phyloP scores from a whole-genome alignment of 53 echinoderm and acorn worm genomes.

The Stichopus horrens region DNA sequence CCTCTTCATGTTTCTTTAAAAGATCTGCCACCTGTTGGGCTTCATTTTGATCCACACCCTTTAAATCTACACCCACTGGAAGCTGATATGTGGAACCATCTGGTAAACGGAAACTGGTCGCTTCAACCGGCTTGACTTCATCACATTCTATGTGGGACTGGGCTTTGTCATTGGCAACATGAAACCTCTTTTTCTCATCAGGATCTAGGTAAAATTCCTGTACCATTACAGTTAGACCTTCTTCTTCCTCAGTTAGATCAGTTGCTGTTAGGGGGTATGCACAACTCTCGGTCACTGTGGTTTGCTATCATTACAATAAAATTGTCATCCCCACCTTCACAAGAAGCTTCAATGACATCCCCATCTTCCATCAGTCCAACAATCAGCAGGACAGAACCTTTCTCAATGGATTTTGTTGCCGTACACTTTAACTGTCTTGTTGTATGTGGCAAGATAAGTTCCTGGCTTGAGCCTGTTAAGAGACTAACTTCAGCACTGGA shows the following conservation, averaged over 20 bases:
- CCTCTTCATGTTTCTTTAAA: too few relatives aligned
- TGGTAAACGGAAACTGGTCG: constrained; percentile 46
- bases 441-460: background rate
- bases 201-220: background rate
- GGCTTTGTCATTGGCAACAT: background rate
- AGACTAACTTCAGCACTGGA: background rate
- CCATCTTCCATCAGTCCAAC: background rate
- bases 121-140: constrained; percentile 24
- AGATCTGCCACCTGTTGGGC: too few relatives aligned
- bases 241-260: background rate
- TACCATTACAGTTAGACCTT: background rate
- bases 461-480: background rate
- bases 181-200: background rate
- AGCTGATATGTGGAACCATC: too few relatives aligned
- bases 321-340: background rate
- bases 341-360: background rate
- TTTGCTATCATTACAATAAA: background rate
- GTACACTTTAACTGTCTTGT: background rate
- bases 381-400: background rate
- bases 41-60: too few relatives aligned
- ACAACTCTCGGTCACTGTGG: background rate
- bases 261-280: background rate
- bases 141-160: constrained; percentile 39
- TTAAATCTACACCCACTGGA: too few relatives aligned
- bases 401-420: background rate